Conservation (phyloP, 2,797 vertebrate genomes). For the Amblyopsis hoosieri region DNA sequence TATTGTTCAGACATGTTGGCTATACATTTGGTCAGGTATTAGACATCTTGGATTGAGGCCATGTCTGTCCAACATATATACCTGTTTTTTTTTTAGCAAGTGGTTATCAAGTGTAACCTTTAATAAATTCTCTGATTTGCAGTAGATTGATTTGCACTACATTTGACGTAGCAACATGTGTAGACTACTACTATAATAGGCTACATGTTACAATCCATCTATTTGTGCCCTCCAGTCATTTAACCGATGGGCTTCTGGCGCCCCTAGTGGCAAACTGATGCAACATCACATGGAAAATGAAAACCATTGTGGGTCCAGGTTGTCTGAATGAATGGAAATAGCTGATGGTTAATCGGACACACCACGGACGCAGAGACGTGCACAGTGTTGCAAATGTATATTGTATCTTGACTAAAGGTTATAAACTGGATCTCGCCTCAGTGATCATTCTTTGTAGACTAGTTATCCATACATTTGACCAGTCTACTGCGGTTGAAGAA, state of each 20-base stretch:
- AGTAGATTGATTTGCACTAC: no score
- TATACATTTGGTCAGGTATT: no score
- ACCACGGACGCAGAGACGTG: conserved; percentile 15
- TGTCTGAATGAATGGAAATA: conserved; percentile 73
- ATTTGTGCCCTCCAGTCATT: no score
- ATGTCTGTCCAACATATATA: no score
- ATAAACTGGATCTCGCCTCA: neutral
- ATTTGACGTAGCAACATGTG: neutral
- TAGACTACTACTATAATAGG: no score
- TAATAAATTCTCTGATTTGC: no score
- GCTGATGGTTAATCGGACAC: conserved; percentile 28
- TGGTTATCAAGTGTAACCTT: no score
- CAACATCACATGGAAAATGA: conserved; percentile 5
- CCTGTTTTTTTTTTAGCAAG: no score
- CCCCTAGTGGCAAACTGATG: conserved; percentile 48
- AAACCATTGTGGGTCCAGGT: conserved; percentile 47
- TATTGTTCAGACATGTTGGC: no score
- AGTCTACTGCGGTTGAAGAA: neutral
- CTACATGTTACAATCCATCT: no score
- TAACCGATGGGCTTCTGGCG: conserved; percentile 25
- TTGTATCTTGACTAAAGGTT: conserved; percentile 19
- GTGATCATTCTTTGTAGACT: neutral
- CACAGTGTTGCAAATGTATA: conserved; percentile 10
- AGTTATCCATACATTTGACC: neutral
- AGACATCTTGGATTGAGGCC: no score